Evolutionary conservation across 2,888 invertebrate species (phyloP).

Genomic region (Caenorhabditis sp.): DNA sequence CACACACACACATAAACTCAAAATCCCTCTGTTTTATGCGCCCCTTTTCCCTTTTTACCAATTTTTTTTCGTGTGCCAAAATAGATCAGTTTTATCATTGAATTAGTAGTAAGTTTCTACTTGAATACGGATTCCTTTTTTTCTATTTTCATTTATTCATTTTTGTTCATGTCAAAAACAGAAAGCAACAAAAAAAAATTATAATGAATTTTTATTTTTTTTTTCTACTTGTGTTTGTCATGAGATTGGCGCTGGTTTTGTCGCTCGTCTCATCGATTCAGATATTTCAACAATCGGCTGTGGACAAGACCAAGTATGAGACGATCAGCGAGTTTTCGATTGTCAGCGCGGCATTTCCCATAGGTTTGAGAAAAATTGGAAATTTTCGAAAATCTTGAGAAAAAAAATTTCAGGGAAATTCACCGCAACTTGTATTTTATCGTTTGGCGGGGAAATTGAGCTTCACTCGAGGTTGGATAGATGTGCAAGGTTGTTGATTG

Average conservation of each 20-base stretch:
- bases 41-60: not conserved
- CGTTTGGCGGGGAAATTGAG: constrained; percentile 8
- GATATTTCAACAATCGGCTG: constrained; percentile 51
- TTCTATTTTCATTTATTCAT: not conserved
- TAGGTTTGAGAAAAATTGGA: constrained; percentile 16
- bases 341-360: constrained; percentile 43
- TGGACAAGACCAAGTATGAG: constrained; percentile 20
- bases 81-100: no score
- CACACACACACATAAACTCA: no score
- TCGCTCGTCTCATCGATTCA: constrained; percentile 55
- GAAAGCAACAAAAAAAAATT: no score
- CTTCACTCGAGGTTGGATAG: constrained; percentile 22
- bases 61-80: not conserved
- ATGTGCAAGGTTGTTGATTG: constrained; percentile 38
- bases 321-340: constrained; percentile 34
- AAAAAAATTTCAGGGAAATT: constrained; percentile 42
- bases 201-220: not conserved
- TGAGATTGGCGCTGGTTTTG: constrained; percentile 51
- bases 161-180: no score
- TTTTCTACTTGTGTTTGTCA: constrained; percentile 3
- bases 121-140: not conserved
- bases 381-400: not conserved
- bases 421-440: constrained; percentile 38
- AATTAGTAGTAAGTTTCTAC: not conserved
- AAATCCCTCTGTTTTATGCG: no score